phyloP scores from a whole-genome alignment of 1,140 invertebrate genomes.

The Cotesia chilonis region DNA sequence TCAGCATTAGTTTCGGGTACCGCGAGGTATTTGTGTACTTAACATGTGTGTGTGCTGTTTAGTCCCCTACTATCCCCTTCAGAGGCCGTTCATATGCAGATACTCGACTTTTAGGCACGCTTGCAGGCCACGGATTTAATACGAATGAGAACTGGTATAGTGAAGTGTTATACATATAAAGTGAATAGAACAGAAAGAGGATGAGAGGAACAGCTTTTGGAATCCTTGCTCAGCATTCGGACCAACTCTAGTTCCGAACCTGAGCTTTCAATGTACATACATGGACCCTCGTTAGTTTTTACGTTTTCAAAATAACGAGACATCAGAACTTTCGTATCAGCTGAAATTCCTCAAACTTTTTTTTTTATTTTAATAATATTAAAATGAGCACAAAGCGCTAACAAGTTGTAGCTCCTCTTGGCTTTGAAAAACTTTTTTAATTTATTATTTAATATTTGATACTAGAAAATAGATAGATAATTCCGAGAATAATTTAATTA shows the following conservation, averaged over 20 bases:
- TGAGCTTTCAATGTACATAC: too few relatives aligned
- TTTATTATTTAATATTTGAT: too few relatives aligned
- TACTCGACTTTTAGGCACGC: conserved; percentile 26
- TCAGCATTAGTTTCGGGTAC: not conserved
- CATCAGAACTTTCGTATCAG: conserved; percentile 26
- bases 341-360: conserved; percentile 12
- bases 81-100: not conserved
- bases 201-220: conserved; percentile 23
- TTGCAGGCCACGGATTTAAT: conserved; percentile 26
- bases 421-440: too few relatives aligned
- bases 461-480: too few relatives aligned
- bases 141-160: not conserved
- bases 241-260: not conserved
- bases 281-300: conserved; percentile 21
- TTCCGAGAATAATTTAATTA: too few relatives aligned
- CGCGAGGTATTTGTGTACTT: conserved; percentile 10
- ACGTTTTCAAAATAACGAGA: conserved; percentile 35
- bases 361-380: not conserved
- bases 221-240: conserved; percentile 41
- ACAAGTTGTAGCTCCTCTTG: too few relatives aligned
- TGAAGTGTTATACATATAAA: too few relatives aligned
- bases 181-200: conserved; percentile 4
- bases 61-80: not conserved
- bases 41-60: conserved; percentile 28
- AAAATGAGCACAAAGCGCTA: too few relatives aligned